These are phyloP conservation scores for Halcyon smyrnensis DNA, from an alignment of 2,797 vertebrate species.

Conservation along the genomic window DNA sequence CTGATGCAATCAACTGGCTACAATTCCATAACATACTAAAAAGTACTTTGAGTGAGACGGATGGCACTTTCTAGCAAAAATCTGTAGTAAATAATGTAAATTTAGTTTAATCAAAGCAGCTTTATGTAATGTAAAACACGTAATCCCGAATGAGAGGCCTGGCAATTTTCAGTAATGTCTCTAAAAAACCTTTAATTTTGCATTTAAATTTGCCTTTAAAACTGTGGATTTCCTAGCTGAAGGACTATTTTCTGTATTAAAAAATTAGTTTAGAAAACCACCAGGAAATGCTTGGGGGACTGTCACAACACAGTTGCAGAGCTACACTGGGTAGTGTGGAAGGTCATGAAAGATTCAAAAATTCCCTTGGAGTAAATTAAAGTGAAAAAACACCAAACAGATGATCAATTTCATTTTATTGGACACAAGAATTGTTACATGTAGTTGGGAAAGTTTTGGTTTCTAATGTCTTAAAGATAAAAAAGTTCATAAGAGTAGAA, in stretches of 20 bases:
- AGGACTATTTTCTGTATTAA: background rate
- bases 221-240: background rate
- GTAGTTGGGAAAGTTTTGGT: background rate
- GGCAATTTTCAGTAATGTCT: background rate
- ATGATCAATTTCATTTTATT: no score
- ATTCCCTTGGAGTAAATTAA: background rate
- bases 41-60: background rate
- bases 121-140: background rate
- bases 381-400: no score
- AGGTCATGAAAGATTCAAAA: background rate
- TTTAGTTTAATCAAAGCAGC: background rate
- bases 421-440: background rate
- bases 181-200: background rate
- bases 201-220: background rate
- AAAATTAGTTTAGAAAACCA: background rate
- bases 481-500: background rate
- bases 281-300: background rate
- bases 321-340: background rate
- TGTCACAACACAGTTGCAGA: background rate
- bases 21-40: background rate
- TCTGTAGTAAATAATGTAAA: background rate
- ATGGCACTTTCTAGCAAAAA: background rate
- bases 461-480: background rate
- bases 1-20: background rate
- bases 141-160: background rate